Percentiles rank a stretch among this genome's conserved stretches.
Evolutionary conservation across 2,797 vertebrate species (phyloP).

Genomic region (Aldrovandia affinis): DNA sequence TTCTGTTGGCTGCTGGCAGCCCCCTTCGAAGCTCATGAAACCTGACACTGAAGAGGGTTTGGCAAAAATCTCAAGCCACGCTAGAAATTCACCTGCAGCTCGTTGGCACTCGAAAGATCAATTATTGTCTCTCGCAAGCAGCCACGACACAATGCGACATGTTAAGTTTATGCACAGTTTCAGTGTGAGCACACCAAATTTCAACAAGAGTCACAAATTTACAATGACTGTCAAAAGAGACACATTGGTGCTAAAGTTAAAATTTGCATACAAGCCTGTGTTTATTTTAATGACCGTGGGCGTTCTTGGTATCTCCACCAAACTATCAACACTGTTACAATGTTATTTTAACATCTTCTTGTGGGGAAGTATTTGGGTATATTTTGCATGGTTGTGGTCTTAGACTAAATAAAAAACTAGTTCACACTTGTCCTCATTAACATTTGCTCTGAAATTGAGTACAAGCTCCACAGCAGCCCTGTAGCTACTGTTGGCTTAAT

Average conservation of each 20-base stretch:
- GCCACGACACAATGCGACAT: neutral
- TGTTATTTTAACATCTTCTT: neutral
- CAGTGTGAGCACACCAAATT: neutral
- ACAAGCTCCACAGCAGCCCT: neutral
- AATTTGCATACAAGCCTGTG: neutral
- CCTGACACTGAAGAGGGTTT: neutral
- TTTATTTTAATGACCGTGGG: neutral
- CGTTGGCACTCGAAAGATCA: neutral
- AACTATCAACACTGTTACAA: neutral
- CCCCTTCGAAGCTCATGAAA: neutral
- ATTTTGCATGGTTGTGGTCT: constrained; percentile 23
- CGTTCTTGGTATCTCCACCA: neutral
- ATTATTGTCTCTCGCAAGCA: neutral
- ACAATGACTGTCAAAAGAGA: neutral
- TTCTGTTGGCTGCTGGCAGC: neutral
- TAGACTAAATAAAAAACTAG: neutral
- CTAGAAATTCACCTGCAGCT: constrained; percentile 5
- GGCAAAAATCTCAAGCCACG: neutral
- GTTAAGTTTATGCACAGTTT: neutral
- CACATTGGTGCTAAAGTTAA: too few relatives aligned
- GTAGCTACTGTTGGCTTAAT: neutral
- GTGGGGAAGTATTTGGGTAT: neutral
- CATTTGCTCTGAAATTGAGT: neutral
- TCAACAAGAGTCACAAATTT: neutral
- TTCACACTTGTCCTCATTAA: constrained; percentile 2